Evolutionary conservation across 2,113 vertebrate genomes (phyloP), one percentile per base, ranked within the genome.

Genomic region (Columba livia): DNA sequence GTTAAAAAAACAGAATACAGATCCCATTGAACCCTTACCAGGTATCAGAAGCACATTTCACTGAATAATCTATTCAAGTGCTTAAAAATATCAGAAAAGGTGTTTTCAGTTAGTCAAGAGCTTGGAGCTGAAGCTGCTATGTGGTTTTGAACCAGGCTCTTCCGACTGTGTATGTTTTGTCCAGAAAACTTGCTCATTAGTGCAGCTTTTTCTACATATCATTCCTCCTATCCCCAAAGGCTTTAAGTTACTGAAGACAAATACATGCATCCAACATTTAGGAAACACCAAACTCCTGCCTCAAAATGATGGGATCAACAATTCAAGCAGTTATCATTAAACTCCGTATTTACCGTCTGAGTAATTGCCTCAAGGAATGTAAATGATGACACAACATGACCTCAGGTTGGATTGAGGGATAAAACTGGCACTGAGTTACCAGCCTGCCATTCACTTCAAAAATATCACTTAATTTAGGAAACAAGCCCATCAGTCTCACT

Each of bases 391-490:
- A 25, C 12, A 54, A 58, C 4, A 4, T 11, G 58, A 38, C 31
- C 32, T 47, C 25, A 54, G 61, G 48, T 57, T 83, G 84, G 85
- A 79, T 87, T 31, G 80, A 79, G 44, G 66, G 23, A 89, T 85
- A 62, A 86, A 91, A 26, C 92, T 94, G 77, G 60, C 42, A 50
- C 64, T 78, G 64, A 92, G 69, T 44, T 82, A 74, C 78, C 74
- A 92, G 86, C 87, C 28, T 96, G 88, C 79, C 89, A 77, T 31
- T 84, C 69, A 8, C 50, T 79, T 92, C 53, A 87, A 79, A 88
- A 92, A 79, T 56, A 14, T 85, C 74, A 79, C 83, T 93, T 88
- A 34, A 88, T 96, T 97, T 93, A 92, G 88, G 88, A 93, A 97
- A 95, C 71, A 93, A 85, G 86, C 67, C 79, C 70, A 96, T 96